phyloP scores from a whole-genome alignment of 2,888 invertebrate genomes.

The Drosophila lacicola region DNA sequence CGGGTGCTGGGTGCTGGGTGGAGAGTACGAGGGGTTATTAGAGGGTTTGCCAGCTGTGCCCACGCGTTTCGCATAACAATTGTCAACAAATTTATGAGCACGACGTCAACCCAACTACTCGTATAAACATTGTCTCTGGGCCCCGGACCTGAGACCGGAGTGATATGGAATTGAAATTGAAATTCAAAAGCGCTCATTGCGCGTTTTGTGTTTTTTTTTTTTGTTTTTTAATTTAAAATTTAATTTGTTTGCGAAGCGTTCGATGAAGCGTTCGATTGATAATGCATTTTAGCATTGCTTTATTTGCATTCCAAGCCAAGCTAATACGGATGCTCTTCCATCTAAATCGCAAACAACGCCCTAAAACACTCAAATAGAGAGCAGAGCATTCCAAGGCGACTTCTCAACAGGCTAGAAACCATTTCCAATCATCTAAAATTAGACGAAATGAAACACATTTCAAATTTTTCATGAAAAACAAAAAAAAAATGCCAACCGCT shows the following conservation, averaged over 20 bases:
- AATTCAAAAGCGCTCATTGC: slow-evolving; percentile 58
- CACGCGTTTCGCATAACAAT: slow-evolving; percentile 76
- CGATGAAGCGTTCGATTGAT: slow-evolving; percentile 46
- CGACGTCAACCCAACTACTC: slow-evolving; percentile 52
- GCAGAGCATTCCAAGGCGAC: slow-evolving; percentile 41
- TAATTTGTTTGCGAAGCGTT: slow-evolving; percentile 49
- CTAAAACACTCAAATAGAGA: slow-evolving; percentile 49
- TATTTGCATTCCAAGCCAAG: slow-evolving; percentile 45
- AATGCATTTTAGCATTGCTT: slow-evolving; percentile 48
- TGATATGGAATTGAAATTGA: slow-evolving; percentile 50
- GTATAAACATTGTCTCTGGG: slow-evolving; percentile 40
- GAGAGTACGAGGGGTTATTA: slow-evolving; percentile 19
- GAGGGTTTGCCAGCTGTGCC: slow-evolving; percentile 63
- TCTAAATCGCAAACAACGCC: slow-evolving; percentile 46
- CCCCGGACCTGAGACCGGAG: slow-evolving; percentile 16
- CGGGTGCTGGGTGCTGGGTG: slow-evolving; percentile 6
- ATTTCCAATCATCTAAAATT: slow-evolving; percentile 80
- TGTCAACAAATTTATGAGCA: slow-evolving; percentile 79
- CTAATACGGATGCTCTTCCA: slow-evolving; percentile 33
- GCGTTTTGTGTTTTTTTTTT: slow-evolving; percentile 37
- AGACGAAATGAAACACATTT: slow-evolving; percentile 80
- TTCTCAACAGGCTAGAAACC: slow-evolving; percentile 42
- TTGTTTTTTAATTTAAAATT: slow-evolving; percentile 43
- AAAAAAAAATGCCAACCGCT: slow-evolving; percentile 60
- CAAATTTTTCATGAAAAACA: slow-evolving; percentile 72